Base-by-base conservation (phyloP, 2,888 invertebrate species). In the Cheilosia variabilis region DNA sequence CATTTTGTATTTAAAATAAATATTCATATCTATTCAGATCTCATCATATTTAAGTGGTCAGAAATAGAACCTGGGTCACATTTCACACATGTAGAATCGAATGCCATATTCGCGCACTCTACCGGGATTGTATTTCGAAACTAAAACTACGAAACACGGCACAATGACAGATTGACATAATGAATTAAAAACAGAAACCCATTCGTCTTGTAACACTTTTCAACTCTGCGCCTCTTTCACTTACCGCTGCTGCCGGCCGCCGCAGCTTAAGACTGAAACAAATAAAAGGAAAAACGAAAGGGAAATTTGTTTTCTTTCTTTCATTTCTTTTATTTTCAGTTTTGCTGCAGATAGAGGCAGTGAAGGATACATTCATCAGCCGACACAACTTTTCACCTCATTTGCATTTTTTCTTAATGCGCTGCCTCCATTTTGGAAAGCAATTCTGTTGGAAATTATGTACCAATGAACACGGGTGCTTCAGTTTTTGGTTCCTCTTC, bases 21-120 rank as follows among this genome's bases (percentile, higher is more conserved):
- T 71, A 75, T 76, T 69, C 65, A 76, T 22, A 81, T 60, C 76
- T 65, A n/a, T n/a, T n/a, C n/a, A n/a, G 76, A 53, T 68, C 68
- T 82, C 81, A 76, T 81, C 69, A 81, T 81, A 76, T 71, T 76
- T 45, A 76, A 82, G 71, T 76, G 81, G 65, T 0, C 31, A 7
- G 9, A 9, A 31, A 31, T 31, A 31, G 31, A 31, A 31, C 7
- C 31, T 7, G 9, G 9, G 81, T 76, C 71, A 76, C 60, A 76
- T 76, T 76, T 81, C 76, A n/a, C n/a, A n/a, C 76, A 76, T 82
- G 76, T 82, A 71, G 71, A 76, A 65, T 82, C 52, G 60, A 76
- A 76, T 82, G 65, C 60, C 58, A 71, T 37, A 37, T 2, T 37
- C 10, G 9, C 10, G 34, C 34, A 34, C 34, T 68, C 63, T 55